Evolutionary conservation across 2,888 invertebrate species (phyloP).

Genomic region (Mythimna lalbum): DNA sequence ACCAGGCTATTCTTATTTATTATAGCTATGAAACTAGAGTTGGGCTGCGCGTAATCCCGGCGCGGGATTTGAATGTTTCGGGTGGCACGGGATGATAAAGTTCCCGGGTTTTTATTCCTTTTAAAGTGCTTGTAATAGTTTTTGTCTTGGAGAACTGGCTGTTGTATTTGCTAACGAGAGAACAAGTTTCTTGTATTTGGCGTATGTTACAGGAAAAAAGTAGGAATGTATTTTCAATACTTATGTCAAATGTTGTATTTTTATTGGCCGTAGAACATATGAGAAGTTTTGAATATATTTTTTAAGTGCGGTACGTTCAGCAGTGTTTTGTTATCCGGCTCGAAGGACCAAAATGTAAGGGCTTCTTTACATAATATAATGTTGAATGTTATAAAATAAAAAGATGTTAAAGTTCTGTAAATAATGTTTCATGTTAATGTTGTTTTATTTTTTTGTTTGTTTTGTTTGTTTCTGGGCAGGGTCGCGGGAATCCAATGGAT

Average conservation of each 20-base stretch:
- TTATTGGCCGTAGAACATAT: neutral
- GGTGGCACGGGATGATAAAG: conserved; percentile 47
- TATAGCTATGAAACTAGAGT: conserved; percentile 54
- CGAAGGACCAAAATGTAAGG: no score
- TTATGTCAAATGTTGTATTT: neutral
- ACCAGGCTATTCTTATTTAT: conserved; percentile 57
- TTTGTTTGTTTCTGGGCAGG: no score
- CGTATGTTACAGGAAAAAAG: neutral
- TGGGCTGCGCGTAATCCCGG: conserved; percentile 42
- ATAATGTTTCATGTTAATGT: no score
- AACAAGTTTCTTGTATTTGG: neutral
- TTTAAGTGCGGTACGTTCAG: no score
- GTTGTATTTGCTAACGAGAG: conserved; percentile 28
- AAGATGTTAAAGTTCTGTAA: no score
- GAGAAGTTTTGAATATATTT: no score
- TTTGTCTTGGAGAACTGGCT: conserved; percentile 13
- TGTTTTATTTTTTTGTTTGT: no score
- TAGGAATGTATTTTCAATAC: neutral
- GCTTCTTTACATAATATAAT: no score
- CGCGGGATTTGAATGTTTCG: conserved; percentile 52
- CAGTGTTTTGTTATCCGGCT: no score
- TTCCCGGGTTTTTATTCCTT: conserved; percentile 39
- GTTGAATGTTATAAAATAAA: no score
- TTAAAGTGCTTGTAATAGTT: conserved; percentile 37
- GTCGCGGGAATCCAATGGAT: no score